phyloP scores from a whole-genome alignment of 1,140 invertebrate species.

The Zophobas morio region DNA sequence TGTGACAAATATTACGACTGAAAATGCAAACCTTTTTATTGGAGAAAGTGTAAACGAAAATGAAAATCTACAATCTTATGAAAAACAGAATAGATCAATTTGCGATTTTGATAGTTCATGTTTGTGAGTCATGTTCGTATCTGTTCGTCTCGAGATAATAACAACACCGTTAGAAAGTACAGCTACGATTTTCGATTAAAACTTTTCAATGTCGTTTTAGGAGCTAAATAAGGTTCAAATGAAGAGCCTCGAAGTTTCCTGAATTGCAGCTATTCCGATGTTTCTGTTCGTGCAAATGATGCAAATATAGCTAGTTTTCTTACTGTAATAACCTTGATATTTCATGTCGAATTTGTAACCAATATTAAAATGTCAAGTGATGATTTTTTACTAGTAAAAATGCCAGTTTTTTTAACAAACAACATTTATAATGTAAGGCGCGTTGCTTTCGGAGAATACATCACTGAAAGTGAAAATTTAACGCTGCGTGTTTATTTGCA shows the following conservation, averaged over 20 bases:
- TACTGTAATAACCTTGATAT: conserved; percentile 35
- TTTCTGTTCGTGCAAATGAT: conserved; percentile 18
- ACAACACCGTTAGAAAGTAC: conserved; percentile 17
- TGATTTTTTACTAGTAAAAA: conserved; percentile 32
- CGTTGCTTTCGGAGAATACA: conserved; percentile 1
- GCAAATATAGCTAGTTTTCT: conserved; percentile 12
- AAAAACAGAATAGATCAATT: conserved; percentile 29
- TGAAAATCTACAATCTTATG: conserved; percentile 20
- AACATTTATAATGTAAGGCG: conserved; percentile 3
- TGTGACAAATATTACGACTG: conserved; percentile 24
- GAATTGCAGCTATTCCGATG: conserved; percentile 4
- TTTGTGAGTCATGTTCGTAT: neutral
- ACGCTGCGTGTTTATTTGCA: too few species aligned
- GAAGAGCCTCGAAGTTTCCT: conserved; percentile 23
- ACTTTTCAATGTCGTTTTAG: conserved; percentile 15
- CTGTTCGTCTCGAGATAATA: neutral
- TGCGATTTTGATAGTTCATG: conserved; percentile 14
- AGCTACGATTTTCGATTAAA: neutral
- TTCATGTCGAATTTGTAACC: conserved; percentile 33
- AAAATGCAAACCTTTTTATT: conserved; percentile 35
- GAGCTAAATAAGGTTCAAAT: conserved; percentile 1
- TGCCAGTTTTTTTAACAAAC: neutral
- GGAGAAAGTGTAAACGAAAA: conserved; percentile 28
- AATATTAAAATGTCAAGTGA: conserved; percentile 35
- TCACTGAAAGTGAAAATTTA: conserved; percentile 16